These are phyloP conservation scores for Coelogynopora nodosa DNA, from an alignment of 2,888 invertebrate genomes.

Conservation along the genomic window DNA sequence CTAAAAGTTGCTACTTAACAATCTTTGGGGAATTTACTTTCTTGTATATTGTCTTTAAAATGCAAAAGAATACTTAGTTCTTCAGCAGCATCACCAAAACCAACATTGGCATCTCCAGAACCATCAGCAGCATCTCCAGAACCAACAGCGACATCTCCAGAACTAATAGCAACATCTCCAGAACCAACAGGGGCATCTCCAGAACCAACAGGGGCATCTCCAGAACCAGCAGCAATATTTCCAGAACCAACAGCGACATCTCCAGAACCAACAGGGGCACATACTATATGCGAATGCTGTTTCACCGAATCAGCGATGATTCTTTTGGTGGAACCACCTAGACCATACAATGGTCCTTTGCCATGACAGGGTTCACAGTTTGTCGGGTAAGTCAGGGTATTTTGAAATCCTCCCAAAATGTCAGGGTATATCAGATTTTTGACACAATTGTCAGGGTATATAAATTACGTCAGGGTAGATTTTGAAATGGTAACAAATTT, in stretches of 20 bases:
- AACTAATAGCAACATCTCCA: neutral
- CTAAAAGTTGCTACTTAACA: conserved; percentile 14
- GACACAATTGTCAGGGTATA: too few species aligned
- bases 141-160: conserved; percentile 2
- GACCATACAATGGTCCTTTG: conserved; percentile 11
- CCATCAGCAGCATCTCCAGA: neutral
- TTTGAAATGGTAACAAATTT: too few species aligned
- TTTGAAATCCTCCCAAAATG: too few species aligned
- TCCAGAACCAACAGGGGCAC: neutral
- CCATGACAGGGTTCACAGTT: too few species aligned
- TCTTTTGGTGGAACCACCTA: neutral
- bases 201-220: neutral
- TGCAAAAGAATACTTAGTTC: conserved; percentile 25
- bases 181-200: neutral
- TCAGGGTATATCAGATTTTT: too few species aligned
- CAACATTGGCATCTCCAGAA: neutral
- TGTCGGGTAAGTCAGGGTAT: too few species aligned
- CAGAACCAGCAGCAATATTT: neutral
- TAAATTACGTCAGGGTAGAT: too few species aligned
- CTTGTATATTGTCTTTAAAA: conserved; percentile 28
- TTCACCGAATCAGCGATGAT: neutral
- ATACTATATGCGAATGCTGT: neutral
- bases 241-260: neutral
- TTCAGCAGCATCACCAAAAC: neutral
- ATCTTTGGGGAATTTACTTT: conserved; percentile 14